phyloP scores from a whole-genome alignment of 2,113 vertebrate species.

The Salvelinus namaycush region DNA sequence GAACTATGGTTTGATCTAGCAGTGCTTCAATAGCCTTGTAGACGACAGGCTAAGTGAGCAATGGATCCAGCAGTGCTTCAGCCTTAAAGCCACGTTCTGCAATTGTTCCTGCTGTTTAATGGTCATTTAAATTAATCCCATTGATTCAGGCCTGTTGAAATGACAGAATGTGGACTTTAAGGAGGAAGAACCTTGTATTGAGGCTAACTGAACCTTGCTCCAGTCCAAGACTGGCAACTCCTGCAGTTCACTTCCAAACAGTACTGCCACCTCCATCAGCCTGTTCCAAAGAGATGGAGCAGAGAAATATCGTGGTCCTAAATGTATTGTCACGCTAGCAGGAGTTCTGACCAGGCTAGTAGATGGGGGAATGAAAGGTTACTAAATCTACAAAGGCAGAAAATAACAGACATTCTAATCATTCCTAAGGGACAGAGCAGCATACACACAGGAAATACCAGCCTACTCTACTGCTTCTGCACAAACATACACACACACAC shows the following conservation, averaged over 20 bases:
- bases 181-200: slow-evolving; percentile 8
- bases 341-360: slow-evolving; percentile 15
- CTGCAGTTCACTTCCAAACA: slow-evolving; percentile 30
- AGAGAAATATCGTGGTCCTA: neutral
- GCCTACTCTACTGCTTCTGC: slow-evolving; percentile 40
- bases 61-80: slow-evolving; percentile 19
- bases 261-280: neutral
- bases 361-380: slow-evolving; percentile 42
- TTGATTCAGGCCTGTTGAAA: too few relatives aligned
- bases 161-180: neutral
- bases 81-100: too few relatives aligned
- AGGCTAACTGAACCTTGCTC: slow-evolving; percentile 9
- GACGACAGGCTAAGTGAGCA: neutral
- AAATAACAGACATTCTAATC: slow-evolving; percentile 70
- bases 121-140: too few relatives aligned
- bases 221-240: neutral
- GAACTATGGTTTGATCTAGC: neutral
- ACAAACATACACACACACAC: slow-evolving; percentile 24
- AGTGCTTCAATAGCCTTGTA: too few relatives aligned
- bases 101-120: too few relatives aligned
- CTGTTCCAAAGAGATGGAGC: neutral
- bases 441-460: slow-evolving; percentile 73
- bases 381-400: slow-evolving; percentile 54
- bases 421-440: slow-evolving; percentile 68
- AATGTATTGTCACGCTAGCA: too few relatives aligned